phyloP scores from a whole-genome alignment of 2,797 vertebrate species.

The Scomberomorus guttatus region DNA sequence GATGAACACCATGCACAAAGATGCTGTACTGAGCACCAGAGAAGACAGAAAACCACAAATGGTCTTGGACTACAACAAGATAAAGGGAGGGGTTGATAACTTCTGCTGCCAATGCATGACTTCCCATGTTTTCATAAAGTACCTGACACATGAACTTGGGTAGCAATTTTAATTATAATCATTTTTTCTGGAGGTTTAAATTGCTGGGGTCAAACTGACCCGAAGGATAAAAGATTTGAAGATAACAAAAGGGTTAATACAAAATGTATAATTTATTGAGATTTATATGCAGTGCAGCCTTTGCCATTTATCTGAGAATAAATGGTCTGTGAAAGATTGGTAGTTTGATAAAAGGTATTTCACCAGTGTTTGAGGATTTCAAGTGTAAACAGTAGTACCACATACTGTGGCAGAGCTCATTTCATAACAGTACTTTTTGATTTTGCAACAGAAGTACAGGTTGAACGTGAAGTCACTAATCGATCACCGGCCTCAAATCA shows the following conservation, averaged over 20 bases:
- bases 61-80: too few relatives aligned
- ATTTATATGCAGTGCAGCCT: slow-evolving; percentile 55
- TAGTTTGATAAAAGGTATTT: slow-evolving; percentile 24
- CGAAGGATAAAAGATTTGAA: too few relatives aligned
- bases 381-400: not conserved
- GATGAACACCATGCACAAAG: not conserved
- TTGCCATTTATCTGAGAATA: slow-evolving; percentile 28
- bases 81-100: too few relatives aligned
- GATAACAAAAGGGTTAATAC: not conserved
- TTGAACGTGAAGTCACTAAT: slow-evolving; percentile 41
- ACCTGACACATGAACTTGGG: too few relatives aligned
- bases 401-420: slow-evolving; percentile 10
- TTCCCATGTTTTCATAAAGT: too few relatives aligned
- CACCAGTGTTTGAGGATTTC: not conserved
- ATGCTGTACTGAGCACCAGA: too few relatives aligned
- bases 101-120: too few relatives aligned
- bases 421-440: slow-evolving; percentile 19
- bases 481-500: slow-evolving; percentile 52
- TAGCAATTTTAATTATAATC: too few relatives aligned
- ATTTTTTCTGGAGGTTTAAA: too few relatives aligned
- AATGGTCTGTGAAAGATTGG: not conserved
- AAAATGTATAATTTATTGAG: slow-evolving; percentile 57
- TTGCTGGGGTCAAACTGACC: too few relatives aligned
- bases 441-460: slow-evolving; percentile 12
- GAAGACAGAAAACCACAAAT: too few relatives aligned